These are phyloP conservation scores for Acanthiza pusilla DNA, from an alignment of 2,797 vertebrate genomes.

Conservation along the genomic window DNA sequence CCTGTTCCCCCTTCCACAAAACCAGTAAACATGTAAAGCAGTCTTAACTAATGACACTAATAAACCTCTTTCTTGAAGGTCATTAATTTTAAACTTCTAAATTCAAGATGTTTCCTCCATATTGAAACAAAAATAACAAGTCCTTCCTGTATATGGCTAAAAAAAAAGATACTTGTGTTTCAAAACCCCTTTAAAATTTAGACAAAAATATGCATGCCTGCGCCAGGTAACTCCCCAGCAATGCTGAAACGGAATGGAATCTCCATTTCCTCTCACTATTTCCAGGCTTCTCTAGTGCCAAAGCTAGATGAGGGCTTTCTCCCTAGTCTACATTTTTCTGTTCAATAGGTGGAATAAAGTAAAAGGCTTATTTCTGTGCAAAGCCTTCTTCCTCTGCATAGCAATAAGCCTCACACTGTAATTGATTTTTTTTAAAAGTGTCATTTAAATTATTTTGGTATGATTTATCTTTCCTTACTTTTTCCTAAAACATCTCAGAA, in stretches of 20 bases:
- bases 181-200: background rate
- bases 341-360: background rate
- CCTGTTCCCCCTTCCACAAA: background rate
- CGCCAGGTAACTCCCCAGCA: background rate
- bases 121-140: background rate
- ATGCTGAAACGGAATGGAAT: background rate
- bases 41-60: background rate
- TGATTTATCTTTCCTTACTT: slow-evolving; percentile 26
- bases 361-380: background rate
- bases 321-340: background rate
- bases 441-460: slow-evolving; percentile 37
- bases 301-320: background rate
- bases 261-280: background rate
- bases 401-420: background rate
- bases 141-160: background rate
- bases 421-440: background rate
- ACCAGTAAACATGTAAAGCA: background rate
- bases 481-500: slow-evolving; percentile 27
- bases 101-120: background rate
- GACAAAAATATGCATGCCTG: background rate
- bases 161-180: background rate
- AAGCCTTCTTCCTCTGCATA: background rate
- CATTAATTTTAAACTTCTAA: fast-evolving
- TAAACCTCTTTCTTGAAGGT: background rate
- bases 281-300: background rate